A percentile compares a stretch with the other conserved stretches of the same genome.
Conservation (phyloP, 2,113 vertebrate genomes). For the Rhineura floridana region DNA sequence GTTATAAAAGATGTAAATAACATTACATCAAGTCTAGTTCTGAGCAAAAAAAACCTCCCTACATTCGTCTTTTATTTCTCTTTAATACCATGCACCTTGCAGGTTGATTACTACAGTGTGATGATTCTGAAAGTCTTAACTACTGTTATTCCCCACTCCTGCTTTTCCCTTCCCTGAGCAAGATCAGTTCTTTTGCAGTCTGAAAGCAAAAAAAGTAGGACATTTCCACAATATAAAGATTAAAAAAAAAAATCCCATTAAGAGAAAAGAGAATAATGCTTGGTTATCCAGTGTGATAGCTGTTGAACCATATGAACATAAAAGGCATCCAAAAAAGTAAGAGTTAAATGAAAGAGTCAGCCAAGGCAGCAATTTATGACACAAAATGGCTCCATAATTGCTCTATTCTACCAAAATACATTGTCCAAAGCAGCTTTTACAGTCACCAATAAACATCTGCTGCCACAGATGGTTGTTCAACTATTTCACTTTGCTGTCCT, state of each 20-base stretch:
- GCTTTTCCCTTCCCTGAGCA: not conserved
- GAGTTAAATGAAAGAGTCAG: constrained; percentile 31
- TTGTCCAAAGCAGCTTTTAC: constrained; percentile 58
- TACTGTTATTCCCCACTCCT: not conserved
- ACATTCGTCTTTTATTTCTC: not conserved
- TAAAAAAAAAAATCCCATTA: constrained; percentile 40
- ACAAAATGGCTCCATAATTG: constrained; percentile 50
- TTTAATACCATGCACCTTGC: not conserved
- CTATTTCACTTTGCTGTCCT: constrained; percentile 37
- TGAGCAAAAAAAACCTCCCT: not conserved
- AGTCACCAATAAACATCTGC: constrained; percentile 59
- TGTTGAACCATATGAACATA: constrained; percentile 33
- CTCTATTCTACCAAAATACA: constrained; percentile 65
- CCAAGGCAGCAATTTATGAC: constrained; percentile 42
- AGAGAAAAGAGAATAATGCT: not conserved
- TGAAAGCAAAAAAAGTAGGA: not conserved
- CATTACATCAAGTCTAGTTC: too few species aligned
- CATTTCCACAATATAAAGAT: not conserved
- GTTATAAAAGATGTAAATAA: too few species aligned
- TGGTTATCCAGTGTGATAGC: not conserved
- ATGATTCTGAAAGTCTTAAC: not conserved
- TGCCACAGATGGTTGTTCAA: constrained; percentile 58
- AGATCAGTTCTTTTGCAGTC: not conserved
- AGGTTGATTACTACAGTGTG: not conserved
- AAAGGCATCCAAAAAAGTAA: constrained; percentile 20